phyloP scores from a whole-genome alignment of 2,888 invertebrate genomes.

The Galerucella nymphaeae region DNA sequence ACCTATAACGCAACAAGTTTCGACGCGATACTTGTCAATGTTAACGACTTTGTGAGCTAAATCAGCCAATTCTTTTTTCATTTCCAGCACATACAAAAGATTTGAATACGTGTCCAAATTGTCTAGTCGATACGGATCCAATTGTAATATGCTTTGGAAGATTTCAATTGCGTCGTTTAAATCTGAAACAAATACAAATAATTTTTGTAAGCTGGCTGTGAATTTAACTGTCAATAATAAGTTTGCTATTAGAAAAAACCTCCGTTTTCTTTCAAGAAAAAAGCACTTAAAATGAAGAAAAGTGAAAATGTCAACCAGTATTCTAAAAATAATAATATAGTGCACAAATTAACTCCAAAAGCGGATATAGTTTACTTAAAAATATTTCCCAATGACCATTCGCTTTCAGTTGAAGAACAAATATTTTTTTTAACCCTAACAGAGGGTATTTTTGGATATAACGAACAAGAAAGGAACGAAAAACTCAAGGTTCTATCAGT shows the following conservation, averaged over 20 bases:
- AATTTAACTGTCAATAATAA: too few species aligned
- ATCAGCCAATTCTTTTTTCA: conserved; percentile 90
- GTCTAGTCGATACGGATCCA: conserved; percentile 93
- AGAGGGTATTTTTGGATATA: conserved; percentile 56
- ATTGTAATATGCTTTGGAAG: conserved; percentile 84
- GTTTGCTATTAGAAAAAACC: too few species aligned
- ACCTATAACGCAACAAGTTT: conserved; percentile 98
- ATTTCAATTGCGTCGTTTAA: conserved; percentile 88
- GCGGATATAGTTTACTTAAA: conserved; percentile 54
- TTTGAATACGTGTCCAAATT: conserved; percentile 98
- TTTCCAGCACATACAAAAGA: conserved; percentile 92
- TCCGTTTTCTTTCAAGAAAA: not conserved
- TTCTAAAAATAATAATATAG: not conserved
- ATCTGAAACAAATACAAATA: conserved; percentile 70
- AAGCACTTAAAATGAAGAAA: not conserved
- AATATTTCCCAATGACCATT: conserved; percentile 51
- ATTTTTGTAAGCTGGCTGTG: too few species aligned
- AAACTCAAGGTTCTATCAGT: conserved; percentile 48
- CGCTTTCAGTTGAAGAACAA: conserved; percentile 55
- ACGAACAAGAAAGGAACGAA: conserved; percentile 55
- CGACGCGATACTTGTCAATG: conserved; percentile 96
- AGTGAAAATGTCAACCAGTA: not conserved
- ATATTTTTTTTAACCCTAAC: conserved; percentile 54
- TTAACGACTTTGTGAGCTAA: conserved; percentile 93
- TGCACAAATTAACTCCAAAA: conserved; percentile 49